Conservation (phyloP, 2,113 vertebrate genomes). For the Plectropomus leopardus region DNA sequence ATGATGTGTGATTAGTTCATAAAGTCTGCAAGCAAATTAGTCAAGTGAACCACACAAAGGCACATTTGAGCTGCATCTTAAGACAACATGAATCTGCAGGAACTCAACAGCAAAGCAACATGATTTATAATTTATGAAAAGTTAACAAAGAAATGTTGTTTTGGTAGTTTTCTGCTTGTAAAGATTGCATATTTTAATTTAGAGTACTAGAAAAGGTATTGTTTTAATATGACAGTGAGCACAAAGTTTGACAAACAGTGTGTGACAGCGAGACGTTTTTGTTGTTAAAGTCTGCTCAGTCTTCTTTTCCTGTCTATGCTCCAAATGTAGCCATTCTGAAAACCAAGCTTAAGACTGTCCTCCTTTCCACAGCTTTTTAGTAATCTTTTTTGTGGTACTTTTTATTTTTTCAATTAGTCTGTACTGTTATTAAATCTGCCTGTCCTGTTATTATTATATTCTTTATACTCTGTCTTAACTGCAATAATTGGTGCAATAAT, state of each 20-base stretch:
- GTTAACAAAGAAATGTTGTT: neutral
- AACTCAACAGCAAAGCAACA: neutral
- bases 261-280: neutral
- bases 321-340: no score
- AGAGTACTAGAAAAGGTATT: neutral
- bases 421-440: no score
- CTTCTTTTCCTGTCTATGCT: no score
- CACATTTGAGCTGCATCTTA: slow-evolving; percentile 16
- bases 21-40: slow-evolving; percentile 45
- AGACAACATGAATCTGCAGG: neutral
- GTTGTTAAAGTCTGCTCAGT: neutral
- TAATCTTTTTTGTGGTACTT: no score
- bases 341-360: no score
- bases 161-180: neutral
- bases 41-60: neutral
- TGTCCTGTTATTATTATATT: no score
- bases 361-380: no score
- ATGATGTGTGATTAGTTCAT: slow-evolving; percentile 39
- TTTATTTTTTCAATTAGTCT: no score
- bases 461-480: no score
- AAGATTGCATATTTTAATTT: neutral
- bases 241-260: no score
- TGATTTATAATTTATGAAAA: neutral
- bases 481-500: no score
- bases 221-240: neutral